A percentile compares a stretch with the other conserved stretches of the same genome.
These are phyloP conservation scores for Ramphastos sulfuratus DNA, from an alignment of 2,113 vertebrate species.

Conservation along the genomic window DNA sequence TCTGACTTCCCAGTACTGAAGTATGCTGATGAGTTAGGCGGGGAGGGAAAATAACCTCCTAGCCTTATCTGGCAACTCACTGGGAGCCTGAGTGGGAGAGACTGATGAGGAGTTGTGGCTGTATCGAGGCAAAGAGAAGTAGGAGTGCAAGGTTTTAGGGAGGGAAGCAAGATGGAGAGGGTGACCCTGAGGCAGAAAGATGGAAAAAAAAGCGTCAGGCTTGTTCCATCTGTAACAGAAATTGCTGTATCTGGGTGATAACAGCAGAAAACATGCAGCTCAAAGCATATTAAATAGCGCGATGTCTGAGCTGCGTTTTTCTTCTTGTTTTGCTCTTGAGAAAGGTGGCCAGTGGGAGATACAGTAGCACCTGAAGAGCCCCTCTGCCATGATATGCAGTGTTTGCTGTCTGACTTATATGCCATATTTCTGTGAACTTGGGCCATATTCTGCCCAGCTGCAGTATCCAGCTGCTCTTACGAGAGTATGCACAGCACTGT, in stretches of 20 bases:
- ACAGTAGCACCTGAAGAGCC: neutral
- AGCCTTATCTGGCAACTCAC: neutral
- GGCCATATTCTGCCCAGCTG: rapidly evolving
- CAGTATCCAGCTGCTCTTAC: neutral
- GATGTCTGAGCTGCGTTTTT: neutral
- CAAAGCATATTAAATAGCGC: neutral
- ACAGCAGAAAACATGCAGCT: rapidly evolving
- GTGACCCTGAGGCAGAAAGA: neutral
- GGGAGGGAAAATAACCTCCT: neutral
- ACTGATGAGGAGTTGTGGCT: neutral
- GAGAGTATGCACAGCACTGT: rapidly evolving
- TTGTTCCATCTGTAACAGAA: neutral
- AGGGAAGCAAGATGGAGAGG: neutral
- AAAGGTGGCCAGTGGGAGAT: neutral
- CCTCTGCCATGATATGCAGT: rapidly evolving
- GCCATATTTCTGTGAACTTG: rapidly evolving
- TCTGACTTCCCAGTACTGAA: neutral
- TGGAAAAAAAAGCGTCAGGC: neutral
- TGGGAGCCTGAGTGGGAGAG: neutral
- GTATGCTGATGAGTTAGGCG: neutral
- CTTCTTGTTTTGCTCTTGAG: neutral
- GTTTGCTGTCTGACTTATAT: rapidly evolving
- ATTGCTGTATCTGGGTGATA: neutral
- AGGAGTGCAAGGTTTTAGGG: neutral
- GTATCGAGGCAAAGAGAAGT: too few relatives aligned